Percentiles rank a stretch among this genome's conserved stretches.
These are phyloP conservation scores for Sebastes taczanowskii DNA, from an alignment of 2,797 vertebrate genomes.

Conservation along the genomic window DNA sequence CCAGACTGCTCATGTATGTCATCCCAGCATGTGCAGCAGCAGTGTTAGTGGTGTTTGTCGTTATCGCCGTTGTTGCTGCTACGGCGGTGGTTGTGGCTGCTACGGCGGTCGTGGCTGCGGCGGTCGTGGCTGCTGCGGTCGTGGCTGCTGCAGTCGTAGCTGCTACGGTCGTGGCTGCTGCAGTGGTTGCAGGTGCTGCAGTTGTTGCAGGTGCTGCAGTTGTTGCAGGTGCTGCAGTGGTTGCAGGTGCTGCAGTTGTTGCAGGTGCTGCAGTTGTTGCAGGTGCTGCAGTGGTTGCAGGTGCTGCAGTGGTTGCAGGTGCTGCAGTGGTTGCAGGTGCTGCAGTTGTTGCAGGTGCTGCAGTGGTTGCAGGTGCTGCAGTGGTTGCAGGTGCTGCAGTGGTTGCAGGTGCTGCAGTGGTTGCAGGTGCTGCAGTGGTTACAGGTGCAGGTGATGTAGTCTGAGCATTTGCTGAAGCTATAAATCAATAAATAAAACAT, in stretches of 20 bases:
- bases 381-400: rapidly evolving
- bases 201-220: too few species aligned
- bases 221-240: too few species aligned
- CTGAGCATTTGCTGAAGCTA: conserved; percentile 26
- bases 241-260: too few species aligned
- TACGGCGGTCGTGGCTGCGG: rapidly evolving
- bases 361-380: too few species aligned
- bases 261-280: rapidly evolving
- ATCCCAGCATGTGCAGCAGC: background rate
- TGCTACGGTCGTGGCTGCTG: too few species aligned
- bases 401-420: background rate
- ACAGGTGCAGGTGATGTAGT: background rate
- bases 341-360: too few species aligned
- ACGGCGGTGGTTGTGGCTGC: rapidly evolving
- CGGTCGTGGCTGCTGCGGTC: rapidly evolving
- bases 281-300: background rate
- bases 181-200: too few species aligned
- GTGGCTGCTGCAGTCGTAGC: rapidly evolving
- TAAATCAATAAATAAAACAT: background rate
- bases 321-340: rapidly evolving
- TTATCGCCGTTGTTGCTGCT: rapidly evolving
- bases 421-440: too few species aligned
- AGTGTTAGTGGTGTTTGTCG: background rate
- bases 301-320: background rate
- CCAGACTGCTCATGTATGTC: background rate